Conservation (phyloP, 2,113 vertebrate genomes). For the Triplophysa siluroides region DNA sequence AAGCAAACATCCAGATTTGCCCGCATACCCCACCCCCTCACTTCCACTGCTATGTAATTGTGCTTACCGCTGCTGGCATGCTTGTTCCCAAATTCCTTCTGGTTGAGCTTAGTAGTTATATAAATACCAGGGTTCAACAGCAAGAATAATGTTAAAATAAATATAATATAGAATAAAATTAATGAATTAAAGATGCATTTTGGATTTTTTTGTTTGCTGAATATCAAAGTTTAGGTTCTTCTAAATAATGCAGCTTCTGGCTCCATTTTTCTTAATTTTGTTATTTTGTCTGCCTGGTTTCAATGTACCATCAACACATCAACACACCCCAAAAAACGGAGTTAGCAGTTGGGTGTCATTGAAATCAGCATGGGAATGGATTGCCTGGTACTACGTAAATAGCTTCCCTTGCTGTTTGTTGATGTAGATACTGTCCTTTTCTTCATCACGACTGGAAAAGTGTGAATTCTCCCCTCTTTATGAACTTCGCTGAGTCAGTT, state of each 20-base stretch:
- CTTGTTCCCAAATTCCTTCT: slow-evolving; percentile 1
- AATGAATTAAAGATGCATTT: too few species aligned
- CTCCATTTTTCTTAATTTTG: neutral
- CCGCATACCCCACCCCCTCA: neutral
- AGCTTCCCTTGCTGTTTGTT: slow-evolving; percentile 18
- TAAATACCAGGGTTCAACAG: neutral
- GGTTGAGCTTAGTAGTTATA: neutral
- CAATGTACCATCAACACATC: neutral
- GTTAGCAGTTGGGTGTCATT: neutral
- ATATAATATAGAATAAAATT: too few species aligned
- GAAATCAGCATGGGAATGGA: slow-evolving; percentile 5
- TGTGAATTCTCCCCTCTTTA: neutral
- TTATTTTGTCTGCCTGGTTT: neutral
- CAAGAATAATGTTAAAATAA: too few species aligned
- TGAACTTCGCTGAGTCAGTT: neutral
- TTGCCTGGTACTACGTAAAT: neutral
- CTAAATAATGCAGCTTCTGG: neutral
- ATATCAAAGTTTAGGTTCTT: neutral
- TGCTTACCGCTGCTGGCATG: slow-evolving; percentile 18
- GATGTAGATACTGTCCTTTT: neutral
- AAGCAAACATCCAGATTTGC: slow-evolving; percentile 41
- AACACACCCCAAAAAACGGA: neutral
- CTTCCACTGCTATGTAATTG: slow-evolving; percentile 18
- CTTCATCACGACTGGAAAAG: slow-evolving; percentile 6
- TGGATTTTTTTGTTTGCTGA: too few species aligned